These are phyloP conservation scores for Plecotus auritus DNA, from an alignment of 2,113 vertebrate species.

Conservation along the genomic window DNA sequence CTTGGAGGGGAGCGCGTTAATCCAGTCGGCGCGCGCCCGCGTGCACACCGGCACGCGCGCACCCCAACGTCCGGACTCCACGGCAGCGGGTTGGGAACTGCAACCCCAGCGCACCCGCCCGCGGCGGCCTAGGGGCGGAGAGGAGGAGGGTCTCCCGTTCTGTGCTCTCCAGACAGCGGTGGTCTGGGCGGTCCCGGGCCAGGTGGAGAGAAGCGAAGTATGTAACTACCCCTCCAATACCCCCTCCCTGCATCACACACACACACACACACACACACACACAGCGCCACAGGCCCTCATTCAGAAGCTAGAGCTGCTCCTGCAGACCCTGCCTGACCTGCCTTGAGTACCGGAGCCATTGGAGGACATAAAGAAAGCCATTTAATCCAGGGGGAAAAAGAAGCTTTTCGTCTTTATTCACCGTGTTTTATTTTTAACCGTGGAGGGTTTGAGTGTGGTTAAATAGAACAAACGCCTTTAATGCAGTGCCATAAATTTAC, in stretches of 20 bases:
- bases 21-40: not conserved
- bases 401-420: constrained; percentile 35
- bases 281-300: not conserved
- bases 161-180: not conserved
- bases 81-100: not conserved
- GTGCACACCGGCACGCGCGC: constrained; percentile 23
- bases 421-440: constrained; percentile 56
- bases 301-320: not conserved
- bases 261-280: not conserved
- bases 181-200: not conserved
- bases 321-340: constrained; percentile 31
- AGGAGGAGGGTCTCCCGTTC: not conserved
- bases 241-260: not conserved
- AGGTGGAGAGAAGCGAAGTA: not conserved
- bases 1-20: not conserved
- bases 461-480: constrained; percentile 53
- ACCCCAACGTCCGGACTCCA: constrained; percentile 24
- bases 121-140: not conserved
- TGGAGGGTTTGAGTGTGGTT: not conserved
- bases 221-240: not conserved
- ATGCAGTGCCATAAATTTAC: constrained; percentile 79
- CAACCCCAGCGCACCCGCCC: not conserved
- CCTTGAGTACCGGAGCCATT: not conserved
- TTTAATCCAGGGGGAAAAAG: not conserved
- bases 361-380: not conserved